A percentile compares a stretch with the other conserved stretches of the same genome.
phyloP scores from a whole-genome alignment of 2,797 vertebrate genomes.

The Pangasius macronema region DNA sequence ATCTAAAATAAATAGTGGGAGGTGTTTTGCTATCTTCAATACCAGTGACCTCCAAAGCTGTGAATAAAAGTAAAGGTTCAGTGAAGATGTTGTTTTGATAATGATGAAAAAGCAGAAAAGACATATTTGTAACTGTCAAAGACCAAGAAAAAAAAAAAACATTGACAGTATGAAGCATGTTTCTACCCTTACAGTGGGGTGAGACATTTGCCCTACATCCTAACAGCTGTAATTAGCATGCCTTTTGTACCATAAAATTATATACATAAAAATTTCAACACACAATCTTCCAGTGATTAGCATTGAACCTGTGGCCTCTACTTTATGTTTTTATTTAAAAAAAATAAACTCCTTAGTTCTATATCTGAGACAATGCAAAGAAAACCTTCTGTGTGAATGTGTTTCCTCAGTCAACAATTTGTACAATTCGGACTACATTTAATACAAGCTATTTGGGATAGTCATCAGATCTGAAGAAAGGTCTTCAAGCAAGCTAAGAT shows the following conservation, averaged over 20 bases:
- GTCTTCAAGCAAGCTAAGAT: not conserved
- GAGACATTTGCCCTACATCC: not conserved
- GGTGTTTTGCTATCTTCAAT: not conserved
- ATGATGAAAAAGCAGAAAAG: not conserved
- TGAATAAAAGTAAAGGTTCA: conserved; percentile 1
- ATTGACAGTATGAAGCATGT: not conserved
- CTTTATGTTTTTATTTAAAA: not conserved
- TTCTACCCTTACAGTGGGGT: not conserved
- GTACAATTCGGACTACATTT: not conserved
- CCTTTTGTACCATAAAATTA: not conserved
- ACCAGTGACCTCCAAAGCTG: not conserved
- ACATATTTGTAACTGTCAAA: not conserved
- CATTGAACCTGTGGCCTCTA: not conserved
- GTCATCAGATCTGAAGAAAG: not conserved
- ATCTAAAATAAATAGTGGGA: not conserved
- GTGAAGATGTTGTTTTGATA: not conserved
- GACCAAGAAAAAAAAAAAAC: not conserved
- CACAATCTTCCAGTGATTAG: not conserved
- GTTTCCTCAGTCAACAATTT: not conserved
- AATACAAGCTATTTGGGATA: not conserved
- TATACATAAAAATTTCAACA: not conserved
- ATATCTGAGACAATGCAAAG: not conserved
- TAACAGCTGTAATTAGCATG: conserved; percentile 4
- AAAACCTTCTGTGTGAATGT: not conserved
- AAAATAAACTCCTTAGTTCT: not conserved